Conservation (phyloP, 2,797 vertebrate species). For the Luscinia luscinia region DNA sequence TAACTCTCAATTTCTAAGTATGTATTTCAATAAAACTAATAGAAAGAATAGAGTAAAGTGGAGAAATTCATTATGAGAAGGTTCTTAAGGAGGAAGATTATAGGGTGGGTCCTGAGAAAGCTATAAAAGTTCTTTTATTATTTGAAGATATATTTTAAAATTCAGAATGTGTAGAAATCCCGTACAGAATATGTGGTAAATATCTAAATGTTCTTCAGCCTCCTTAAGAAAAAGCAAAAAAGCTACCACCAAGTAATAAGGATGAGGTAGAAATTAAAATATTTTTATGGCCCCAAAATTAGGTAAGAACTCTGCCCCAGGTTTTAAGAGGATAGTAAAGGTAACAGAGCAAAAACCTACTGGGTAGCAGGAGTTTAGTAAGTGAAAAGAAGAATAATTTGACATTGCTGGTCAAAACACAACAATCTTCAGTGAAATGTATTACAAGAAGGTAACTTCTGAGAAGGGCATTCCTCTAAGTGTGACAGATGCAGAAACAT, state of each 20-base stretch:
- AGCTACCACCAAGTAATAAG: background rate
- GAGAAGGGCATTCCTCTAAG: background rate
- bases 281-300: background rate
- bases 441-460: background rate
- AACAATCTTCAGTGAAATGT: background rate
- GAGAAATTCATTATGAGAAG: background rate
- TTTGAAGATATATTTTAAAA: background rate
- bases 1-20: background rate
- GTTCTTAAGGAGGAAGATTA: background rate
- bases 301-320: background rate
- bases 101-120: background rate
- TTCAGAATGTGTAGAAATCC: background rate
- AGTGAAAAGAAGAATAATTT: background rate
- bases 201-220: background rate
- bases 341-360: background rate
- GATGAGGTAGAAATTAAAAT: background rate
- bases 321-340: background rate
- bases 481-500: background rate
- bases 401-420: background rate
- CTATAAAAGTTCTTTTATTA: background rate
- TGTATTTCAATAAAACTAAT: background rate
- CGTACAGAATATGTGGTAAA: background rate
- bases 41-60: background rate
- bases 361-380: background rate
- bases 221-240: background rate